Conservation (phyloP, 2,888 invertebrate species). For the Caenorhabditis drosophilae region DNA sequence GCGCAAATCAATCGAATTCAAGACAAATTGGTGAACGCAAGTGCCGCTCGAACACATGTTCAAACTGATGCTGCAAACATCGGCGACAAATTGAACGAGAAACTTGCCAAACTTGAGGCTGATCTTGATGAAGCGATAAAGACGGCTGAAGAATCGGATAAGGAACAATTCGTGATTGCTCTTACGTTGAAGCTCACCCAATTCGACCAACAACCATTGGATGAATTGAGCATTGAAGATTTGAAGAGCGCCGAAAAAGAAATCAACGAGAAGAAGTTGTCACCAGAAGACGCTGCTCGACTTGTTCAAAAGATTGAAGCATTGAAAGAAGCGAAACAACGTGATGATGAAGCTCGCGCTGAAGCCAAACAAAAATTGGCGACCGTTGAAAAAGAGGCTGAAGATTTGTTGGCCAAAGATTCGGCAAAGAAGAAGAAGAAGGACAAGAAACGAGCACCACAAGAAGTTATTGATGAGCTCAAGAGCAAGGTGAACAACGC, state of each 20-base stretch:
- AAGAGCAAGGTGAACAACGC: slow-evolving; percentile 19
- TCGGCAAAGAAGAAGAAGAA: slow-evolving; percentile 9
- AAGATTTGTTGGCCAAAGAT: slow-evolving; percentile 11
- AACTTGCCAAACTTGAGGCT: slow-evolving; percentile 14
- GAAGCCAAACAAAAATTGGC: slow-evolving; percentile 27
- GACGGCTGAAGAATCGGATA: slow-evolving; percentile 23
- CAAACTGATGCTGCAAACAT: slow-evolving; percentile 8
- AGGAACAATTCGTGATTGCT: slow-evolving; percentile 20
- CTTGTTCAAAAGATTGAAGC: slow-evolving; percentile 1
- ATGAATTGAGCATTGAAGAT: slow-evolving; percentile 6
- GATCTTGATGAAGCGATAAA: slow-evolving; percentile 19
- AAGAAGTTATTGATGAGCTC: slow-evolving; percentile 7
- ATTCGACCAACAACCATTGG: slow-evolving; percentile 20
- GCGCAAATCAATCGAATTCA: slow-evolving; percentile 28
- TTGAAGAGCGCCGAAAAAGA: slow-evolving; percentile 5
- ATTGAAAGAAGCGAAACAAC: slow-evolving; percentile 5
- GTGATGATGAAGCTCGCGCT: slow-evolving; percentile 15
- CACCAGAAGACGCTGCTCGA: slow-evolving; percentile 3
- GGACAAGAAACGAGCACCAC: slow-evolving; percentile 7
- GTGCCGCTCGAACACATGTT: slow-evolving; percentile 22
- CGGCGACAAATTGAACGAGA: slow-evolving; percentile 19
- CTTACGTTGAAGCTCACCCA: slow-evolving; percentile 22
- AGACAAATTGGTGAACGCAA: slow-evolving; percentile 15
- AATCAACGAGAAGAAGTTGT: not conserved
- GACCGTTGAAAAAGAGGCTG: slow-evolving; percentile 22